A percentile compares a stretch with the other conserved stretches of the same genome.
Conservation (phyloP, 2,113 vertebrate species). For the Caranx melampygus region DNA sequence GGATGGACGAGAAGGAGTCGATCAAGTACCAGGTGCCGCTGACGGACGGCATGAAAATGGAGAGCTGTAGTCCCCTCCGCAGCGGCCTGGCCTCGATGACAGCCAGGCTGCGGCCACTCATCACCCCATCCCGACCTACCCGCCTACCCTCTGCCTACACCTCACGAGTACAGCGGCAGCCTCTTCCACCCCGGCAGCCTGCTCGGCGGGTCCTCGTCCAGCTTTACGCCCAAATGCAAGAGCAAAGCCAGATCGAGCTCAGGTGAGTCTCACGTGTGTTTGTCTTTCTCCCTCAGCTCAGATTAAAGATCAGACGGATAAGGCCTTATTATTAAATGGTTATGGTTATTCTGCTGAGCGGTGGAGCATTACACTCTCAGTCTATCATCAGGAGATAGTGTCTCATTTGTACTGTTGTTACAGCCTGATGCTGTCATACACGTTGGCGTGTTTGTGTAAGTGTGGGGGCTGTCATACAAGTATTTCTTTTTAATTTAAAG, state of each 20-base stretch:
- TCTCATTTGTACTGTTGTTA: slow-evolving; percentile 19
- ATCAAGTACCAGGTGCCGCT: slow-evolving; percentile 95
- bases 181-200: slow-evolving; percentile 96
- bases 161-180: slow-evolving; percentile 93
- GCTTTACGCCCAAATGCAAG: slow-evolving; percentile 96
- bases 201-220: slow-evolving; percentile 92
- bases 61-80: slow-evolving; percentile 93
- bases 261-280: slow-evolving; percentile 86
- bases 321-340: slow-evolving; percentile 27
- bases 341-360: slow-evolving; percentile 20
- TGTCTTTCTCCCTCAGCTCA: neutral
- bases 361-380: neutral
- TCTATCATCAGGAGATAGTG: neutral
- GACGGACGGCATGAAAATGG: slow-evolving; percentile 96
- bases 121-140: slow-evolving; percentile 98
- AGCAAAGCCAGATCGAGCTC: slow-evolving; percentile 97
- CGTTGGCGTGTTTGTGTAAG: neutral
- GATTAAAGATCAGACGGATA: slow-evolving; percentile 28
- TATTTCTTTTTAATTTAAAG: neutral
- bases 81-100: slow-evolving; percentile 91
- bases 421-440: neutral
- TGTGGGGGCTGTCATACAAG: neutral
- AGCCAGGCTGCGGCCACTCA: slow-evolving; percentile 91
- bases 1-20: slow-evolving; percentile 96
- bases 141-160: slow-evolving; percentile 90